Conservation (phyloP, 2,888 invertebrate genomes). For the Tanaodytes sp. region DNA sequence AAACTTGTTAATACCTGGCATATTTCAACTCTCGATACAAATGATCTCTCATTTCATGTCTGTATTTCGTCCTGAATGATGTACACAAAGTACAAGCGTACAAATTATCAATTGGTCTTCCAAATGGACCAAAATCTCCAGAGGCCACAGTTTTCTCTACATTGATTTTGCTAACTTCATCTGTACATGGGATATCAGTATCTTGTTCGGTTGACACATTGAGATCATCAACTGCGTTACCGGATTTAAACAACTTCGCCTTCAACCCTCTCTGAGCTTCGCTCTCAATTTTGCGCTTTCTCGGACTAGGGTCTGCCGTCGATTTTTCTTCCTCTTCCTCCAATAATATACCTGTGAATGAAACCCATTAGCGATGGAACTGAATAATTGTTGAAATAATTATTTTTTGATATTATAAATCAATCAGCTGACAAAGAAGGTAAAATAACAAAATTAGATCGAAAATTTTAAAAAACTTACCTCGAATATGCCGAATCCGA, state of each 20-base stretch:
- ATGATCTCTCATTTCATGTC: conserved; percentile 79
- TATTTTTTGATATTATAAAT: too few relatives aligned
- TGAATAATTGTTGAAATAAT: too few relatives aligned
- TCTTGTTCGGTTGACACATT: conserved; percentile 36
- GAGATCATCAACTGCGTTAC: conserved; percentile 57
- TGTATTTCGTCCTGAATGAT: conserved; percentile 75
- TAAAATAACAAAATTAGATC: too few relatives aligned
- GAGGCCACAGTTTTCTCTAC: background rate
- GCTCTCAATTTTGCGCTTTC: conserved; percentile 60
- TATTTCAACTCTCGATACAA: conserved; percentile 80
- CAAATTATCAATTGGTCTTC: conserved; percentile 75
- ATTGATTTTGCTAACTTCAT: background rate
- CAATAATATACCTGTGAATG: conserved; percentile 47
- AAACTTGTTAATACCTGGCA: too few relatives aligned
- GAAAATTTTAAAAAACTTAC: too few relatives aligned
- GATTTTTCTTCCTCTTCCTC: conserved; percentile 40
- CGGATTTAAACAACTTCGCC: conserved; percentile 57
- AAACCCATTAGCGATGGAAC: too few relatives aligned
- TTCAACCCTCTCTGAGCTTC: conserved; percentile 59
- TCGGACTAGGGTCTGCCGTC: conserved; percentile 43
- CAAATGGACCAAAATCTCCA: conserved; percentile 67
- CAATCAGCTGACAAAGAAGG: too few relatives aligned
- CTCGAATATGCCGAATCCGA: conserved; percentile 76
- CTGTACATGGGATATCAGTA: background rate
- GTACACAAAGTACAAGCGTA: conserved; percentile 79